phyloP scores from a whole-genome alignment of 2,888 invertebrate species.

The Epistrophe eligans region DNA sequence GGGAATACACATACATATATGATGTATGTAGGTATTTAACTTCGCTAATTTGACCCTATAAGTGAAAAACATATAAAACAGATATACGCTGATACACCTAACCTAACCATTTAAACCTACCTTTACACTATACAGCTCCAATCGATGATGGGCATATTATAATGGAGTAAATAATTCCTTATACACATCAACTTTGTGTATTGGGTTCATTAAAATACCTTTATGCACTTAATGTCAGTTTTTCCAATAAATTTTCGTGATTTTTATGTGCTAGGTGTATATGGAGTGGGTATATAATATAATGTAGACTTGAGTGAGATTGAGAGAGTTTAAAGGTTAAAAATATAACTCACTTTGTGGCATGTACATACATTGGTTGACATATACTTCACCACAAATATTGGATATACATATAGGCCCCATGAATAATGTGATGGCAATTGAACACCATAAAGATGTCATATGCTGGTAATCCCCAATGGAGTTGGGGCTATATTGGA shows the following conservation, averaged over 20 bases:
- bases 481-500: not conserved
- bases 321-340: slow-evolving; percentile 42
- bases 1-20: not conserved
- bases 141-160: not conserved
- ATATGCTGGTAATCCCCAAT: slow-evolving; percentile 28
- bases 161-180: slow-evolving; percentile 7
- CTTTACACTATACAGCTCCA: not conserved
- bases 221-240: slow-evolving; percentile 28
- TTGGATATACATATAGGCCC: not conserved
- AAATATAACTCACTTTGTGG: slow-evolving; percentile 56
- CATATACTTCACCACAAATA: slow-evolving; percentile 34
- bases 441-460: slow-evolving; percentile 52
- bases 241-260: slow-evolving; percentile 40
- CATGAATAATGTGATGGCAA: slow-evolving; percentile 46
- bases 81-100: not conserved
- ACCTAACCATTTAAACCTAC: not conserved
- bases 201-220: slow-evolving; percentile 18
- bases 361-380: slow-evolving; percentile 51
- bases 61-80: not conserved
- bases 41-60: slow-evolving; percentile 9
- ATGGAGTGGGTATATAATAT: not conserved
- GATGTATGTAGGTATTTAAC: not conserved
- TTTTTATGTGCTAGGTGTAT: not conserved
- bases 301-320: slow-evolving; percentile 12
- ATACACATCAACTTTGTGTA: not conserved